Conservation (phyloP, 2,113 vertebrate genomes). For the Solea solea region DNA sequence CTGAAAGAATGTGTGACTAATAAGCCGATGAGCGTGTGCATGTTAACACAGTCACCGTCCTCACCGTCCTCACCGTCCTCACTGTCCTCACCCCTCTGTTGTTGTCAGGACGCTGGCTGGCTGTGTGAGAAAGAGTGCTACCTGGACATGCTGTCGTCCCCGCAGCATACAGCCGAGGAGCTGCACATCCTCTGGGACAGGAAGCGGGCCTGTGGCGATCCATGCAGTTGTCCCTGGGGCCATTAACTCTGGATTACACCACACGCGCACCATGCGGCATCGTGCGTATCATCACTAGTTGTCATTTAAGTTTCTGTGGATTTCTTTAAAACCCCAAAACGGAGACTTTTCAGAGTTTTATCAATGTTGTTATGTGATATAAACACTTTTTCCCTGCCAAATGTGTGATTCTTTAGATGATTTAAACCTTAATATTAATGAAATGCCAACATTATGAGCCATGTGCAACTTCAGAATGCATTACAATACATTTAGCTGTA, state of each 20-base stretch:
- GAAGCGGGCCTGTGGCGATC: constrained; percentile 88
- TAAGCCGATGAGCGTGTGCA: not conserved
- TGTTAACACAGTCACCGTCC: not conserved
- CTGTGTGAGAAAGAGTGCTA: constrained; percentile 94
- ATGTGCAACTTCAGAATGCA: constrained; percentile 30
- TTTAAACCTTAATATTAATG: constrained; percentile 26
- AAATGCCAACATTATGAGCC: constrained; percentile 8
- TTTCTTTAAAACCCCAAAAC: constrained; percentile 18
- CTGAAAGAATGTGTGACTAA: not conserved
- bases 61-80: no score
- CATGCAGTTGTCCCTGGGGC: constrained; percentile 86
- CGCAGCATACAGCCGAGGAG: constrained; percentile 90
- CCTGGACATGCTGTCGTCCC: constrained; percentile 93
- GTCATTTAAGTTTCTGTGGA: constrained; percentile 27
- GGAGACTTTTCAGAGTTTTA: constrained; percentile 25
- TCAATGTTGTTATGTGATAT: not conserved
- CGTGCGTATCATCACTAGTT: constrained; percentile 46
- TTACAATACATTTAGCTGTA: constrained; percentile 34
- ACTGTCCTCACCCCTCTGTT: not conserved
- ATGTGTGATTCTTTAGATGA: constrained; percentile 7
- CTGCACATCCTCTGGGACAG: constrained; percentile 87
- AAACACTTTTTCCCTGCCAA: constrained; percentile 15
- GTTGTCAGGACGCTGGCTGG: constrained; percentile 90
- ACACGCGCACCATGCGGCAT: constrained; percentile 10
- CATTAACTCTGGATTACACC: constrained; percentile 29